phyloP scores from a whole-genome alignment of 1,140 invertebrate genomes.

The Lethocerus indicus region DNA sequence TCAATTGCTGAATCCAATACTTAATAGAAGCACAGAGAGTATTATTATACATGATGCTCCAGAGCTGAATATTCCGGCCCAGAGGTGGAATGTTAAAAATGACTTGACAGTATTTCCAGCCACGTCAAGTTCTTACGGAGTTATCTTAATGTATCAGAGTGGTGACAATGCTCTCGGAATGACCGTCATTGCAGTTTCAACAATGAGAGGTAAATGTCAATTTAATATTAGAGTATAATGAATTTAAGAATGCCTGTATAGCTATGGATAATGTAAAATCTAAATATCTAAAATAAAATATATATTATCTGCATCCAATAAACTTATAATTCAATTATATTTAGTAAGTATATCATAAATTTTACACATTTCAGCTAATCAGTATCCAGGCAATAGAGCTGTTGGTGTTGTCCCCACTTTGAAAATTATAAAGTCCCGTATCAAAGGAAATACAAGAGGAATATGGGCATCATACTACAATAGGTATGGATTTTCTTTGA shows the following conservation, averaged over 20 bases:
- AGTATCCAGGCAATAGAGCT: too few relatives aligned
- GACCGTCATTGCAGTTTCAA: slow-evolving; percentile 60
- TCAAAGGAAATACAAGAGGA: slow-evolving; percentile 65
- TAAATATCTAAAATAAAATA: too few relatives aligned
- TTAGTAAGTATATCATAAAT: too few relatives aligned
- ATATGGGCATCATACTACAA: slow-evolving; percentile 80
- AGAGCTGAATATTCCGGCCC: slow-evolving; percentile 30
- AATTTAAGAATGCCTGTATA: too few relatives aligned
- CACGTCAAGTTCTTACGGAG: slow-evolving; percentile 62
- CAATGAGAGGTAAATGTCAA: slow-evolving; percentile 16
- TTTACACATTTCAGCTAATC: too few relatives aligned
- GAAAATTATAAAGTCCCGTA: slow-evolving; percentile 46
- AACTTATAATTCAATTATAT: too few relatives aligned
- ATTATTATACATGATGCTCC: slow-evolving; percentile 57
- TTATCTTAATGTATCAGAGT: slow-evolving; percentile 67
- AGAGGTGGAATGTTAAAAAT: slow-evolving; percentile 56
- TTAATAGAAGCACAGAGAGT: slow-evolving; percentile 67
- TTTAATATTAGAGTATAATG: too few relatives aligned
- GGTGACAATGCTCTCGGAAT: slow-evolving; percentile 60
- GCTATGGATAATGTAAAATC: too few relatives aligned
- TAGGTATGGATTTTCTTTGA: too few relatives aligned
- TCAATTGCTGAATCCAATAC: slow-evolving; percentile 72
- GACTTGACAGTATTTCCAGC: slow-evolving; percentile 77
- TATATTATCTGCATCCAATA: too few relatives aligned
- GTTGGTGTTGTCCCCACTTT: slow-evolving; percentile 63